Base-by-base conservation (phyloP, 2,888 invertebrate genomes). In the Tachystola acroxantha region DNA sequence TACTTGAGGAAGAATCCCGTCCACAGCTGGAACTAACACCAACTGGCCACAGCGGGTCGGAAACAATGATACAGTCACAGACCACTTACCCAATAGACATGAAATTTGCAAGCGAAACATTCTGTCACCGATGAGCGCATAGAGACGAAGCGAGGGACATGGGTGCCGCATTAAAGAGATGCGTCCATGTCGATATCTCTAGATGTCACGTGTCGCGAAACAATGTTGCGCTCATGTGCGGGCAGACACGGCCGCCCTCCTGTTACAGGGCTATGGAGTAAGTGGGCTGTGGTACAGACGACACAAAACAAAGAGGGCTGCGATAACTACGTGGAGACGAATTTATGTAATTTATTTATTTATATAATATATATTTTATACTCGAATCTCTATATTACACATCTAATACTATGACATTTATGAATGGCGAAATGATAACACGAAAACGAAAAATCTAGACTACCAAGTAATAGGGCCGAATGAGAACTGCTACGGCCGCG, bases 401-500 rank as follows among this genome's bases (percentile, higher is more conserved):
- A 77, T 70, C 70, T 76, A 78, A 68, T 76, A 78, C 78, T 75
- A 78, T 78, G 78, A 79, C 77, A 76, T 72, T 68, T 69, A 75
- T 69, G 59, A 75, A 74, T 70, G 73, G 73, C 71, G 70, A 68
- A 34, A 40, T 36, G 25, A 61, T 60, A 67, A 68, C 70, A 75
- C 66, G 54, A 64, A 69, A 68, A 50, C 62, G 57, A 62, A 57
- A n/a, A 54, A 55, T 61, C 64, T 71, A 71, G 65, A 51, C 71
- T 69, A 77, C 64, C 63, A 66, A 62, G 61, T 57, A 64, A 62
- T 51, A 51, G 58, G 60, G 61, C 59, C 64, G 62, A 71, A 57
- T 25, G 25, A 25, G 3, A 27, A 27, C 27, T 11, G 5, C 22
- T n/a, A 12, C 22, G 24, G 3, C 0, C 12, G 19, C 9, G 22